Evolutionary conservation across 2,113 vertebrate genomes (phyloP).

Genomic region (Hucho hucho): DNA sequence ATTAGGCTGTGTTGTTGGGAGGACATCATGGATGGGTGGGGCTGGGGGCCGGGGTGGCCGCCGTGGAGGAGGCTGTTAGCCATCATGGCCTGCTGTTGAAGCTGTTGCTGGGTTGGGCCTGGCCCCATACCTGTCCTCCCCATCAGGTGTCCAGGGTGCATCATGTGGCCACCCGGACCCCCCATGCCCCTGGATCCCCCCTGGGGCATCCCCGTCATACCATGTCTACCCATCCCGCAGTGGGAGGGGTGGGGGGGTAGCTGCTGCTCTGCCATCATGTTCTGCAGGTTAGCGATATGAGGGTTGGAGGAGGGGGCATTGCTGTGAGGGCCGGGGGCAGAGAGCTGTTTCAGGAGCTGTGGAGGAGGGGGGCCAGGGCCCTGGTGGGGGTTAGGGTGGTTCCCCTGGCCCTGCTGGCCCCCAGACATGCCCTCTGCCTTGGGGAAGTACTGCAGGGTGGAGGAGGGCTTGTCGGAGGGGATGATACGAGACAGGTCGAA

Average conservation of each 20-base stretch:
- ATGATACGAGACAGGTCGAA: constrained; percentile 98
- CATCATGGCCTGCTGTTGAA: constrained; percentile 81
- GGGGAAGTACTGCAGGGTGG: constrained; percentile 98
- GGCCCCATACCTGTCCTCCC: constrained; percentile 86
- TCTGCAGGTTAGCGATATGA: constrained; percentile 95
- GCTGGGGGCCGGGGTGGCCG: constrained; percentile 66
- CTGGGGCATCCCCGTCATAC: constrained; percentile 74
- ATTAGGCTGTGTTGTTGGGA: constrained; percentile 83
- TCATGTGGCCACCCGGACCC: constrained; percentile 64
- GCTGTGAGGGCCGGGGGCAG: constrained; percentile 61
- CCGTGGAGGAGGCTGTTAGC: constrained; percentile 80
- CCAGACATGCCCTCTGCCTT: constrained; percentile 74
- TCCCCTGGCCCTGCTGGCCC: constrained; percentile 43
- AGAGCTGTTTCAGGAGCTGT: constrained; percentile 75
- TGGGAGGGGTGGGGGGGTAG: constrained; percentile 74
- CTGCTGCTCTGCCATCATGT: constrained; percentile 96
- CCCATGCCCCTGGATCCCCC: constrained; percentile 72
- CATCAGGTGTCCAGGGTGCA: constrained; percentile 91
- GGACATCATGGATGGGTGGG: constrained; percentile 86
- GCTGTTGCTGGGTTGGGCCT: constrained; percentile 63
- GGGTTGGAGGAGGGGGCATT: constrained; percentile 82
- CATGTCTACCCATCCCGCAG: constrained; percentile 61
- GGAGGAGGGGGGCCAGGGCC: constrained; percentile 55
- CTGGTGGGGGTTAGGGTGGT: constrained; percentile 57
- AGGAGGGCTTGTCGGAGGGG: constrained; percentile 96